Evolutionary conservation across 2,113 vertebrate species (phyloP).

Genomic region (Tragelaphus imberbis): DNA sequence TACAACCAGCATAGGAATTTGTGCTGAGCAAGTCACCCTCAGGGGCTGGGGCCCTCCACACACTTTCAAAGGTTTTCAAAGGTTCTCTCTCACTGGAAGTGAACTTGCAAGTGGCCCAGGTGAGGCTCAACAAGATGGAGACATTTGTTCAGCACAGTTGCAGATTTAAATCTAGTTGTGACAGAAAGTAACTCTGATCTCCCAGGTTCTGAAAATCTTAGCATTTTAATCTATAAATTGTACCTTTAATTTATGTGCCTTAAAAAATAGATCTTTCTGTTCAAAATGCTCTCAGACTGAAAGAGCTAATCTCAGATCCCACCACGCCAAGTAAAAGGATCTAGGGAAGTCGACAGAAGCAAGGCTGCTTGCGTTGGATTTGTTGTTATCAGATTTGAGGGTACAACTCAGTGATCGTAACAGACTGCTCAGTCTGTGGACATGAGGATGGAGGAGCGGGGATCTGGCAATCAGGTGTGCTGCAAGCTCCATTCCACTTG

Average conservation of each 20-base stretch:
- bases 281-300: background rate
- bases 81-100: background rate
- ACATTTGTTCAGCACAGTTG: background rate
- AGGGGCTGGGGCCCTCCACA: background rate
- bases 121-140: background rate
- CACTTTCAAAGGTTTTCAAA: background rate
- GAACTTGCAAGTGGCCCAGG: background rate
- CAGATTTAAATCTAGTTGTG: background rate
- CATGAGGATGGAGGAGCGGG: accelerated
- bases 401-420: no score
- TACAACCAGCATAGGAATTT: background rate
- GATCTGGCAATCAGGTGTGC: background rate
- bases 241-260: background rate
- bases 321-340: background rate
- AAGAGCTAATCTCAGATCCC: background rate
- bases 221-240: background rate
- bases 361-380: background rate
- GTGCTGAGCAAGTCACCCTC: background rate
- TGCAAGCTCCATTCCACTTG: accelerated
- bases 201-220: background rate
- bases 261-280: background rate
- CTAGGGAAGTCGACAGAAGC: background rate
- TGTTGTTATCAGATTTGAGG: background rate
- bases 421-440: background rate
- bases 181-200: background rate